Percentiles rank a stretch among this genome's conserved stretches.
phyloP scores from a whole-genome alignment of 2,888 invertebrate species.

The Ectropis crepuscularia region DNA sequence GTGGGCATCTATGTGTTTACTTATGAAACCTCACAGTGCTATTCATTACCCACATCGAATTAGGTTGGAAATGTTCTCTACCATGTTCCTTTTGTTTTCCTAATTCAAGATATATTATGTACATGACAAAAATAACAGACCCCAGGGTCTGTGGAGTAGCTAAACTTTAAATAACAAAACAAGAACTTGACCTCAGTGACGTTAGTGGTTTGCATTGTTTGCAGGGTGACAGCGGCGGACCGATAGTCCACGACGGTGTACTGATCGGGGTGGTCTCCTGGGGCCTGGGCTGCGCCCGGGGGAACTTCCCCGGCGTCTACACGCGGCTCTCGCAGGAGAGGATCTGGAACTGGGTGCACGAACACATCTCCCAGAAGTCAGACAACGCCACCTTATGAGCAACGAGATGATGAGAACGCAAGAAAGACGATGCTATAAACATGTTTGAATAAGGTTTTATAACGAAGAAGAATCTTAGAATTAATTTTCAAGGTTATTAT shows the following conservation, averaged over 20 bases:
- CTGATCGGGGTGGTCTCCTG: conserved; percentile 81
- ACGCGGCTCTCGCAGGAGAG: conserved; percentile 67
- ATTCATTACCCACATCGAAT: too few species aligned
- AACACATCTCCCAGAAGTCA: conserved; percentile 53
- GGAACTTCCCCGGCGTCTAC: conserved; percentile 82
- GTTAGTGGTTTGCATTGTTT: conserved; percentile 8
- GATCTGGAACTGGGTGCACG: conserved; percentile 74
- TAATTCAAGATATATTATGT: too few species aligned
- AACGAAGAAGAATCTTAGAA: too few species aligned
- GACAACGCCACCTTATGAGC: conserved; percentile 16
- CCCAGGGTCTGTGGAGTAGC: too few species aligned
- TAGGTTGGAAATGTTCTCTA: too few species aligned
- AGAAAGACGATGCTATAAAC: too few species aligned
- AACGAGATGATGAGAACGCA: too few species aligned
- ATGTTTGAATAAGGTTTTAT: too few species aligned
- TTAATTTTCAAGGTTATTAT: too few species aligned
- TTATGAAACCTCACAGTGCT: background rate
- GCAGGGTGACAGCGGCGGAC: conserved; percentile 82
- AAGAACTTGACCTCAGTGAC: background rate
- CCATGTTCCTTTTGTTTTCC: too few species aligned
- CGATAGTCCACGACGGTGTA: conserved; percentile 73
- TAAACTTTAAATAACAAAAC: background rate
- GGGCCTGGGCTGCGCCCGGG: conserved; percentile 79
- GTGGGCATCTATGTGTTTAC: too few species aligned
- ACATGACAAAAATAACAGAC: background rate